A percentile compares a stretch with the other conserved stretches of the same genome.
Conservation (phyloP, 1,140 invertebrate genomes). For the Drosophila micromelanica region DNA sequence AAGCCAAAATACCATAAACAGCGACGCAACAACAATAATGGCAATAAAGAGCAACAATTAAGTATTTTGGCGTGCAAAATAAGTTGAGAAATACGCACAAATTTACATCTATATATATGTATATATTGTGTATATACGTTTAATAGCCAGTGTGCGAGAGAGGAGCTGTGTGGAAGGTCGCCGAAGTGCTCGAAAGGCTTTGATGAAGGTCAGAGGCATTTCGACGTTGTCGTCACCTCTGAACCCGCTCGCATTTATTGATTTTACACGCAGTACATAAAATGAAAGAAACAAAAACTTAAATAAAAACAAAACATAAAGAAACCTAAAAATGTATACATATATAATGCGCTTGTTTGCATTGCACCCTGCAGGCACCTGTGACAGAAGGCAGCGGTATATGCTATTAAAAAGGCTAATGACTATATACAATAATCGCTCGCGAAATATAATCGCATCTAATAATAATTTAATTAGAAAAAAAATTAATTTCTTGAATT, state of each 20-base stretch:
- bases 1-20: constrained; percentile 17
- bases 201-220: constrained; percentile 72
- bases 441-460: too few species aligned
- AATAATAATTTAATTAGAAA: too few species aligned
- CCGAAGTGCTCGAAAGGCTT: constrained; percentile 31
- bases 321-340: constrained; percentile 3
- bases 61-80: constrained; percentile 42
- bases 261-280: constrained; percentile 66
- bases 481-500: too few species aligned
- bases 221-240: constrained; percentile 75
- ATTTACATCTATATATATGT: background rate
- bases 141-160: constrained; percentile 20
- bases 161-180: constrained; percentile 52
- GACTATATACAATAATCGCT: background rate
- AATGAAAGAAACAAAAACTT: constrained; percentile 29
- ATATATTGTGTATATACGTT: constrained; percentile 5
- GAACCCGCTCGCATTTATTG: constrained; percentile 80
- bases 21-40: background rate
- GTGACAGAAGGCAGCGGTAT: background rate
- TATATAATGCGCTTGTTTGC: constrained; percentile 25
- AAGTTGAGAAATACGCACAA: constrained; percentile 29
- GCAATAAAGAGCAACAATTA: constrained; percentile 19
- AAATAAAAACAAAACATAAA: constrained; percentile 15
- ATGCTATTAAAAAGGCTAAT: background rate
- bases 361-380: constrained; percentile 15